These are phyloP conservation scores for Lynx canadensis DNA, from an alignment of 2,113 vertebrate species.

Conservation along the genomic window DNA sequence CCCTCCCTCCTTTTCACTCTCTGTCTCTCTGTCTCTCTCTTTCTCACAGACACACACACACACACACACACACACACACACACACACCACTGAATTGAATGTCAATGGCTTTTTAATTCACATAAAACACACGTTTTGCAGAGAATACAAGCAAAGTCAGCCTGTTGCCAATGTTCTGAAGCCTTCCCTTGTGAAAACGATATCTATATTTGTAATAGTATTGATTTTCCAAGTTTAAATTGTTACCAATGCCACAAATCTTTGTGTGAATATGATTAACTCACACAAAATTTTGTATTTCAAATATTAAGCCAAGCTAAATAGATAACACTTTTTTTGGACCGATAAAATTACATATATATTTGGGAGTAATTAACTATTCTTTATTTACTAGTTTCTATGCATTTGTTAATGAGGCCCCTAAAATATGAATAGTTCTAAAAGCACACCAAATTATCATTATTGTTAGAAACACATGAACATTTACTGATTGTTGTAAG, in stretches of 20 bases:
- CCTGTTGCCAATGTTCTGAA: background rate
- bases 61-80: background rate
- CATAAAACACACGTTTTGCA: background rate
- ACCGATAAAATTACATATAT: background rate
- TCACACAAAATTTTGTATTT: conserved; percentile 10
- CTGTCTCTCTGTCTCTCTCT: background rate
- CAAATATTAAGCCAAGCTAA: background rate
- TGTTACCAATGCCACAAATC: background rate
- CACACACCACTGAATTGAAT: background rate
- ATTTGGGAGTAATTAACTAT: background rate
- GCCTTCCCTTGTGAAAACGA: background rate
- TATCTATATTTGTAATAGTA: background rate
- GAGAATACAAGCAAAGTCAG: background rate
- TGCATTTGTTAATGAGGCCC: background rate
- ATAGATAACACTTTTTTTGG: background rate
- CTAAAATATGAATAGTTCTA: background rate
- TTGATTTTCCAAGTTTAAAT: background rate
- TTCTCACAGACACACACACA: too few relatives aligned
- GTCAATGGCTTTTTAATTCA: background rate
- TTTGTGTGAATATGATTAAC: background rate
- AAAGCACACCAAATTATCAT: background rate
- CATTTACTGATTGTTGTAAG: background rate
- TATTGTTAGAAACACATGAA: background rate
- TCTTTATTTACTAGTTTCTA: background rate
- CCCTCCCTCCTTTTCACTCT: background rate